Evolutionary conservation across 2,797 vertebrate species (phyloP), one percentile per base, ranked within the genome.

Genomic region (Crenichthys baileyi): DNA sequence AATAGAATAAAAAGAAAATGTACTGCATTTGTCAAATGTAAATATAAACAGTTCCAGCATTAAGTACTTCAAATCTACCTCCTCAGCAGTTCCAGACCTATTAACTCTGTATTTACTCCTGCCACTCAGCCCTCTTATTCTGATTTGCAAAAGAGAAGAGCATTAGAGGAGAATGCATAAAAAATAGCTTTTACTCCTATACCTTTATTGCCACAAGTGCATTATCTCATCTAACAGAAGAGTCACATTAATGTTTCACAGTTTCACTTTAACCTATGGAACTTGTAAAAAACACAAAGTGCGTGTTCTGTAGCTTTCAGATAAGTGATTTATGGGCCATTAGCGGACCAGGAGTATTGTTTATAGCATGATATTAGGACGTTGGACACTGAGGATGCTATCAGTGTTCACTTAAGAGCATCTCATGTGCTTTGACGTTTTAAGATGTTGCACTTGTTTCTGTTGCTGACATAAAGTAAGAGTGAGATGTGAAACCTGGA

Each of bases 111-210:
- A 84, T 77, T 83, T 84, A 81, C 72, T n/a, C 18, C 53, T 11
- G 24, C 44, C 29, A 36, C 58, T 74, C 1, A 5, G 44, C 72
- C 61, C 50, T 79, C 60, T 61, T 71, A 13, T 78, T 72, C 50
- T 77, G 44, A 36, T n/a, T 46, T 11, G 1, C 74, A 70, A 44
- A 73, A 58, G 18, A 61, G 72, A 76, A 72, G 13, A 70, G 44
- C 68, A 63, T 80, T 56, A 73, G 74, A 82, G 46, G 12, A 41
- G 83, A 73, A 88, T 89, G 83, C 75, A 85, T 80, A 77, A 56
- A 82, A 71, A 72, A 31, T 63, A 85, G n/a, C 55, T 63, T 36
- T 60, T 5, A 12, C 22, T 75, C 53, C n/a, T 41, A 56, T 58
- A 55, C 36, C 39, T 60, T 80, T 11, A 80, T 44, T 76, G 67